These are phyloP conservation scores for Epicampocera succincta DNA, from an alignment of 2,888 invertebrate genomes.

Conservation along the genomic window DNA sequence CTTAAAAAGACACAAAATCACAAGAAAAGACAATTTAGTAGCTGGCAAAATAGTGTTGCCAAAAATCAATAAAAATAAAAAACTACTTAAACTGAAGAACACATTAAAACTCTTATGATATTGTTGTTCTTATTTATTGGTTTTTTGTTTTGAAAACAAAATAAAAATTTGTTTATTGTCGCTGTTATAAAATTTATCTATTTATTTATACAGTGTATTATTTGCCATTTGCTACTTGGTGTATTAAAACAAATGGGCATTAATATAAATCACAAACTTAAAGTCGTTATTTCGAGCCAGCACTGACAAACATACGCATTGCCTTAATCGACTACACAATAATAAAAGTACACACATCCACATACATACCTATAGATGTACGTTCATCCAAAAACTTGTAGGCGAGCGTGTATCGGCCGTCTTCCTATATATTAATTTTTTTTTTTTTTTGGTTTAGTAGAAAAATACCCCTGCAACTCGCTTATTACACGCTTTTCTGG, in stretches of 20 bases:
- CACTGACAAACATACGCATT: neutral
- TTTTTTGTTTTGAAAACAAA: too few species aligned
- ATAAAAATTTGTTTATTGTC: neutral
- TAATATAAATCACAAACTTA: slow-evolving; percentile 66
- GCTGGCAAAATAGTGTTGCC: neutral
- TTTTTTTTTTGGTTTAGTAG: neutral
- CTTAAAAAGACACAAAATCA: slow-evolving; percentile 80
- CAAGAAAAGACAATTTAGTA: slow-evolving; percentile 14
- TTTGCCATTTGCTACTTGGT: slow-evolving; percentile 56
- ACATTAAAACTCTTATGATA: neutral
- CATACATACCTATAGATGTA: neutral
- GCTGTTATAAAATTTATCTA: slow-evolving; percentile 34
- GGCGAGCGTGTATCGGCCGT: neutral
- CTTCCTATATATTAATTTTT: neutral
- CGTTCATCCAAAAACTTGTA: neutral
- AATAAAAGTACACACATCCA: too few species aligned
- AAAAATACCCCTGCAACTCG: slow-evolving; percentile 27
- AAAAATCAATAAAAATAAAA: neutral
- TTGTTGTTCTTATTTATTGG: neutral
- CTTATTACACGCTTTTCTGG: slow-evolving; percentile 29
- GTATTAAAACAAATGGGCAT: slow-evolving; percentile 60
- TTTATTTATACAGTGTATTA: neutral
- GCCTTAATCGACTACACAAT: too few species aligned
- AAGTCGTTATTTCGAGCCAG: slow-evolving; percentile 31
- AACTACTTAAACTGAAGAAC: neutral